A percentile compares a stretch with the other conserved stretches of the same genome.
Conservation (phyloP, 2,113 vertebrate species). For the Amphilophus citrinellus region DNA sequence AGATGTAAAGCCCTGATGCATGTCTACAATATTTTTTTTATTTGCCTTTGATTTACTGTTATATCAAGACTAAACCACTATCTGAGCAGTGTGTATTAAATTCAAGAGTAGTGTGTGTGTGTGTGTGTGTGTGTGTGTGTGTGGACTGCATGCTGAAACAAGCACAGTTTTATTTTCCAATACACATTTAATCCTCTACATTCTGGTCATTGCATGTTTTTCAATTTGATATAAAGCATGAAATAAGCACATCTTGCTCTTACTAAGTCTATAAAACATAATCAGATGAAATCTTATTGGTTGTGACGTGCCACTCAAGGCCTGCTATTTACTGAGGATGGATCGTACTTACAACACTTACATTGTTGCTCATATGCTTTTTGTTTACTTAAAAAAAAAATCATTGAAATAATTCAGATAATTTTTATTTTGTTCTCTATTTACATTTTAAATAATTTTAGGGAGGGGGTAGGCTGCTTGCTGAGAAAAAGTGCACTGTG, state of each 20-base stretch:
- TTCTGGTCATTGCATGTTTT: background rate
- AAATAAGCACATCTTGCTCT: background rate
- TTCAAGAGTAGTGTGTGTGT: background rate
- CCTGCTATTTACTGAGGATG: background rate
- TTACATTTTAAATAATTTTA: background rate
- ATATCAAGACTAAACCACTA: conserved; percentile 18
- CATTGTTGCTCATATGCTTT: background rate
- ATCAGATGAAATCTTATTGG: background rate
- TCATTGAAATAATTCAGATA: background rate
- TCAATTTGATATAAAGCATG: background rate
- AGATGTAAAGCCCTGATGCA: conserved; percentile 2
- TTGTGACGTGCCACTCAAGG: background rate
- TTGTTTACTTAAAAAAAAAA: background rate
- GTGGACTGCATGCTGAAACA: background rate
- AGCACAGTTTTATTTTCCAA: conserved; percentile 7
- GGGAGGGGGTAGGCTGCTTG: background rate
- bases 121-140: background rate
- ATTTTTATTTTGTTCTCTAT: background rate
- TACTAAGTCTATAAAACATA: background rate
- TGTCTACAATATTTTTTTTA: background rate
- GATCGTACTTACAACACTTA: background rate
- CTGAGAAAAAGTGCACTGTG: too few relatives aligned
- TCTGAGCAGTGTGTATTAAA: background rate
- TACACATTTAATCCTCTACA: background rate
- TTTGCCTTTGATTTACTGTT: background rate